These are phyloP conservation scores for Ophion ventricosus DNA, from an alignment of 2,888 invertebrate species.

Conservation along the genomic window DNA sequence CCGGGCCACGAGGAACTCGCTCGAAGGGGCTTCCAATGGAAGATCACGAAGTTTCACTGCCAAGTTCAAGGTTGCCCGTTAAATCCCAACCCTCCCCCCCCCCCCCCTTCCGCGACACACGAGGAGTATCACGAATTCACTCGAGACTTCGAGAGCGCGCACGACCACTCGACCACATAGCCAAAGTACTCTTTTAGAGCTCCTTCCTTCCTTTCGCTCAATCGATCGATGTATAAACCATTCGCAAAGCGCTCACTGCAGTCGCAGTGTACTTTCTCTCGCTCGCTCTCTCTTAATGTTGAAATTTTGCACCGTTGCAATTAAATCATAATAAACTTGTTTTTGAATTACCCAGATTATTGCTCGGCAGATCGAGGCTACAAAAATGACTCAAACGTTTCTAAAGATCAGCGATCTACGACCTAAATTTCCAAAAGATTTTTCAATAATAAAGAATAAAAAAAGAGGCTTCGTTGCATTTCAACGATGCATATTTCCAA, in stretches of 20 bases:
- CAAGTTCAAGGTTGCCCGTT: conserved; percentile 64
- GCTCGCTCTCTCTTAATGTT: neutral
- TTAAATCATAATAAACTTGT: neutral
- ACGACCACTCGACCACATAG: conserved; percentile 6
- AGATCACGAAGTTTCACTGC: conserved; percentile 59
- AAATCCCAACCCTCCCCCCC: conserved; percentile 20
- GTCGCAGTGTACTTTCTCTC: neutral
- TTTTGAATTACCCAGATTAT: too few relatives aligned
- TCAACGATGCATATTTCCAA: too few relatives aligned
- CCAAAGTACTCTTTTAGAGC: neutral
- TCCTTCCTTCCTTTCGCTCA: neutral
- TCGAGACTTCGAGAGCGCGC: conserved; percentile 8
- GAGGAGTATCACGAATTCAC: conserved; percentile 18
- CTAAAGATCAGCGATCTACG: too few relatives aligned
- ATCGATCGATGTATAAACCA: conserved; percentile 8
- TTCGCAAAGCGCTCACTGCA: neutral
- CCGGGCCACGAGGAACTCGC: conserved; percentile 32
- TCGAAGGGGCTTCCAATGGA: conserved; percentile 33
- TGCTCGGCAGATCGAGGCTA: too few relatives aligned
- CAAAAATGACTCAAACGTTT: too few relatives aligned
- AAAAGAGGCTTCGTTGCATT: too few relatives aligned
- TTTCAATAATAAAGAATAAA: too few relatives aligned
- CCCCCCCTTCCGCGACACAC: conserved; percentile 1
- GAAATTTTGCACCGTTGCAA: neutral
- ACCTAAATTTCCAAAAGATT: too few relatives aligned